A percentile compares a stretch with the other conserved stretches of the same genome.
Conservation (phyloP, 2,888 invertebrate genomes). For the Celastrina argiolus region DNA sequence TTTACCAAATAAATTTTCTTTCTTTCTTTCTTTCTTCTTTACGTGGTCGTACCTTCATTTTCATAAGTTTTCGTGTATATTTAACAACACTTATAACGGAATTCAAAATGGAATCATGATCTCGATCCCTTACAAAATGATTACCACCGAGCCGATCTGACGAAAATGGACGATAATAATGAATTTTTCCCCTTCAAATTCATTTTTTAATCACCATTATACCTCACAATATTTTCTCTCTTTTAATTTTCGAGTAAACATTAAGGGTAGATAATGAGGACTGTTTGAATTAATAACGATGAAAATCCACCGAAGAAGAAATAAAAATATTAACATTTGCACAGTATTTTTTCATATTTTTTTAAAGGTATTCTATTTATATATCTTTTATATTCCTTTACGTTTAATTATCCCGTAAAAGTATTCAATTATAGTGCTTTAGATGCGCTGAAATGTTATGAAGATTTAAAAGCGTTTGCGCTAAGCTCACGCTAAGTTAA, state of each 20-base stretch:
- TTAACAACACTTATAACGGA: neutral
- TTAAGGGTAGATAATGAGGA: neutral
- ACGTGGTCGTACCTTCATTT: neutral
- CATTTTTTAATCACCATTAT: constrained; percentile 2
- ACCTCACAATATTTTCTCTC: neutral
- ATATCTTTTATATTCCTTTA: neutral
- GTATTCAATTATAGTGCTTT: neutral
- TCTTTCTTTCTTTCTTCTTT: too few species aligned
- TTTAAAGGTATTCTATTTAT: neutral
- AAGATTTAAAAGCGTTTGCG: neutral
- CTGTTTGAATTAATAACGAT: neutral
- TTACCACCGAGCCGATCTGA: neutral
- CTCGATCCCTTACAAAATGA: neutral
- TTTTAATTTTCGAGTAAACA: neutral
- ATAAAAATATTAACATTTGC: neutral
- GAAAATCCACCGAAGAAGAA: neutral
- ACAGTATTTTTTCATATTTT: neutral
- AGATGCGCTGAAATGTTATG: constrained; percentile 10
- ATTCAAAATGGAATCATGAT: neutral
- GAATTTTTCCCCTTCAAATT: neutral
- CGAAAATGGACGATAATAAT: neutral
- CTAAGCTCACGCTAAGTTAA: neutral
- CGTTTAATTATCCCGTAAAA: neutral
- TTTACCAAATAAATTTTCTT: too few species aligned
- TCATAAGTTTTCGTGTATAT: neutral